Evolutionary conservation across 2,888 invertebrate species (phyloP), one percentile per base, ranked within the genome.

Genomic region (Drosophila neutralis): DNA sequence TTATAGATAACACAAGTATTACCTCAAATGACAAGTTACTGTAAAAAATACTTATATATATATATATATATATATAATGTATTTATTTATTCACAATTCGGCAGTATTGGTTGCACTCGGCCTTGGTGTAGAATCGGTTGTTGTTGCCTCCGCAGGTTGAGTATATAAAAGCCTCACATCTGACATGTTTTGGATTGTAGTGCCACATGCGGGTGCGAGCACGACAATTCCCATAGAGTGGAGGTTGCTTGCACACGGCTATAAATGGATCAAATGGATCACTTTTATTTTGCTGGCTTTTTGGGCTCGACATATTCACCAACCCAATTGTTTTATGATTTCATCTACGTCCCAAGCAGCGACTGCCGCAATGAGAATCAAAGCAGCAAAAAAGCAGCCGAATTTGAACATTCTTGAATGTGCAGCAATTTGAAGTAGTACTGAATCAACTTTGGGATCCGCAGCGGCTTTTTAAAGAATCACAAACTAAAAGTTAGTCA

Each of bases 111-210:
- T 53, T n/a, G 48, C 80, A 80, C 5, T 71, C 63, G 2, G 0
- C 0, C 7, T 29, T 52, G 7, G 10, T 52, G 18, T 56, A 69
- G 65, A 80, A 80, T 4, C 63, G 63, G 52, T 80, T 80, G 0
- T 2, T 2, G 36, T 78, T 82, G 33, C 82, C 78, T 1, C 67
- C 78, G 10, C 82, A 80, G 33, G 40, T 40, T 1, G 80, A 82
- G 10, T 78, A 78, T 21, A 11, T 29, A 27, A 80, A 82, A 15
- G 0, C 1, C 8, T 33, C 21, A 21, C 42, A 42, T 42, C 21
- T 52, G 67, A 69, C 1, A n/a, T 48, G 2, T 10, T 48, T 13
- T 15, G 0, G 3, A 33, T 63, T 35, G 18, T 45, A 82, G 53
- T 59, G 48, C 78, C 75, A 78, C 63, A 69, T 62, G 10, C 48